Evolutionary conservation across 1,140 invertebrate species (phyloP).

Genomic region (Drosophila nikananu): DNA sequence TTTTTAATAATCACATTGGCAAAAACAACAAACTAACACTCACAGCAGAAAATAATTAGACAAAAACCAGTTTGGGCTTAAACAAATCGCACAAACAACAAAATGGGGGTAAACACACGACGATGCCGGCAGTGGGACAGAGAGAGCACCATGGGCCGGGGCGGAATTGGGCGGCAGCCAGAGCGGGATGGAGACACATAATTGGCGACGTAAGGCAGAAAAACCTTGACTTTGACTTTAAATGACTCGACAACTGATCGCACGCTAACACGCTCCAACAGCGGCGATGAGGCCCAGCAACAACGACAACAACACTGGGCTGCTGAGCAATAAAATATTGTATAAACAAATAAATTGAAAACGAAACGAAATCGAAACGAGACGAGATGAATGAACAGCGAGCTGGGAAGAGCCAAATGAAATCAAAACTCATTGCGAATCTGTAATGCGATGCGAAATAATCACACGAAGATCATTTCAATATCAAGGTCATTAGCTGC

Average conservation of each 20-base stretch:
- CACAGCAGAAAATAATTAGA: constrained; percentile 74
- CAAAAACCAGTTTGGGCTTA: constrained; percentile 75
- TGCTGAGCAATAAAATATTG: constrained; percentile 59
- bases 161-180: constrained; percentile 6
- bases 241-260: constrained; percentile 75
- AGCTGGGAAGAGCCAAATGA: constrained; percentile 23
- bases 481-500: constrained; percentile 80
- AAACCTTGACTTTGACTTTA: constrained; percentile 85
- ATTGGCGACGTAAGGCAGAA: constrained; percentile 83
- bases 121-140: constrained; percentile 15
- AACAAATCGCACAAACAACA: constrained; percentile 61
- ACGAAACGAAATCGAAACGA: constrained; percentile 67
- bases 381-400: constrained; percentile 68
- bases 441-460: constrained; percentile 35
- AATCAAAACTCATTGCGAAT: constrained; percentile 52
- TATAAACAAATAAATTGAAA: constrained; percentile 80
- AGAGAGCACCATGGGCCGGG: constrained; percentile 15
- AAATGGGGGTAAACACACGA: constrained; percentile 50
- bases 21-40: constrained; percentile 48
- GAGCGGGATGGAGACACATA: constrained; percentile 57
- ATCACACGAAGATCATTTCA: constrained; percentile 70
- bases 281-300: constrained; percentile 24
- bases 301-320: constrained; percentile 26
- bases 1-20: constrained; percentile 66
- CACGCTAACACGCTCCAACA: constrained; percentile 61